Evolutionary conservation across 2,797 vertebrate species (phyloP), one percentile per base, ranked within the genome.

Genomic region (Decapterus maruadsi): DNA sequence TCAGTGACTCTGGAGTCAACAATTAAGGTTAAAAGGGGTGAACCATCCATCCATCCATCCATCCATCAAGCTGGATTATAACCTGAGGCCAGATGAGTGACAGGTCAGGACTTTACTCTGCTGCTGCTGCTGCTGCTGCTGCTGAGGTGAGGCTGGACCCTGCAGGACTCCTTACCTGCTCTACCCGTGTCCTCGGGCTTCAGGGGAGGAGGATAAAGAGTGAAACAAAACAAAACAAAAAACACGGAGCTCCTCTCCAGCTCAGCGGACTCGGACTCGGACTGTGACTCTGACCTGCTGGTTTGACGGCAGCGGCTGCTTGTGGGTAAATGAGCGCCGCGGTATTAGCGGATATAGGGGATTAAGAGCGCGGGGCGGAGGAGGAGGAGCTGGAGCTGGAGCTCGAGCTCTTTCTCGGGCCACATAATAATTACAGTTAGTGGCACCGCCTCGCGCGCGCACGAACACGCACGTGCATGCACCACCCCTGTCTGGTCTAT

Each of bases 291-390:
- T 50, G 17, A 1, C 14, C 1, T 22, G 67, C 22, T 43, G 26
- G 5, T 34, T 5, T 68, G 57, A 34, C 69, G 11, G 78, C 64
- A 55, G 74, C 65, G 80, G 75, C 75, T 56, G 60, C 70, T 64
- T 63, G 73, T 80, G 74, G 60, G 77, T 56, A 20, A 76, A 76
- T 61, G 86, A 77, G 38, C 57, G 74, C n/a, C 0, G 45, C 29
- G 62, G 92, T 64, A 89, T 93, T 90, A 93, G 80, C 45, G 93
- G 87, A 89, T 90, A 81, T 73, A 84, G 64, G 65, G 86, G 92
- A 93, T 94, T 92, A 93, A 66, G 71, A 48, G 10, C 36, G 84
- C 4, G 31, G 6, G 31, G 31, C 31, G 61, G 65, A 3, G 75
- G 80, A 88, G 93, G 91, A 88, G 92, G 91, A 90, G 92, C 26